Base-by-base conservation (phyloP, 2,888 invertebrate species). In the Xylocampa areola region DNA sequence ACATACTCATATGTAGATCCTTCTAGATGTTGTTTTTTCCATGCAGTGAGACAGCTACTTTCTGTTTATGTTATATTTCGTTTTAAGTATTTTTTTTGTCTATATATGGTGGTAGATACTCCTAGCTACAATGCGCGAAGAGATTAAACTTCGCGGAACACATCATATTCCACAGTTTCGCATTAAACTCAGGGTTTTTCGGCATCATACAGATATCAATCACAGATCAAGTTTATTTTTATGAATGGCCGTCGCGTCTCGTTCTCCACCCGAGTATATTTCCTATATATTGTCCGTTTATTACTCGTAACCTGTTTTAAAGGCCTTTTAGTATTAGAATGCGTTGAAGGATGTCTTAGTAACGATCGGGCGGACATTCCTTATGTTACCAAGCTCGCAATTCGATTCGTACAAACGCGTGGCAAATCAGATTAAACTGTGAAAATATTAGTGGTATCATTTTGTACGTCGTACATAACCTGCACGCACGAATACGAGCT, bases 381-480 rank as follows among this genome's bases (percentile, higher is more conserved):
- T 71, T 63, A 35, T 54, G 62, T 72, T 67, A 73, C 68, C 63
- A 70, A 73, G 64, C 68, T 61, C 37, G 60, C 61, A 41, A 68
- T 75, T 67, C 68, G 71, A 62, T 69, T 47, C 70, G 69, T 73
- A 40, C 51, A 14, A 78, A 77, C 77, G 88, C 89, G 88, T 87
- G 79, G 64, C 85, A 75, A 89, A 92, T 90, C 79, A 73, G 74
- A 85, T 92, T 88, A 90, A 86, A 86, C 87, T 90, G 90, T 91
- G 91, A 91, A 89, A 87, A 86, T 87, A 89, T 89, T 84, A 85
- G 79, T 82, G 78, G 77, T 84, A 81, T 85, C 83, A 76, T 55
- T 39, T 59, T 21, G 58, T 40, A 36, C 30, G 27, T 33, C 36
- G 40, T 49, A 59, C 47, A 65, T 59, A 69, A 52, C 57, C 25